phyloP scores from a whole-genome alignment of 1,140 invertebrate genomes.

The Ceratitis capitata region DNA sequence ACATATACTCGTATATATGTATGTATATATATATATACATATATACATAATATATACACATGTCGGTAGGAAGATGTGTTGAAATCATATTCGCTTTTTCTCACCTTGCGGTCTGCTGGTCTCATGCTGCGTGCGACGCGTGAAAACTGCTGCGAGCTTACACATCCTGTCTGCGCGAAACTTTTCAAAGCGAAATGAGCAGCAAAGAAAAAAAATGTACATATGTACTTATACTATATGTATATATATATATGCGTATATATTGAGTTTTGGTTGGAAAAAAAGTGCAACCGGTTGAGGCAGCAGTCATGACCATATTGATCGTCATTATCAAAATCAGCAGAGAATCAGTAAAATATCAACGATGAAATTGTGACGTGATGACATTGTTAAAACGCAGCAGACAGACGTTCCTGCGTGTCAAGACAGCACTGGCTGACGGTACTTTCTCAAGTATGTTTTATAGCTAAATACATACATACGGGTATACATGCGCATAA shows the following conservation, averaged over 20 bases:
- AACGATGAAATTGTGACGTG: constrained; percentile 28
- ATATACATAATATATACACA: not conserved
- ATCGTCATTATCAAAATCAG: not conserved
- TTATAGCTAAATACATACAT: not conserved
- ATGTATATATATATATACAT: not conserved
- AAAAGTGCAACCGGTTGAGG: not conserved
- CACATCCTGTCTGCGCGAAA: not conserved
- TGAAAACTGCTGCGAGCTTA: not conserved
- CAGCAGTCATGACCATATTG: not conserved
- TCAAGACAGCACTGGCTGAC: not conserved
- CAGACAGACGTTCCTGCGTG: not conserved
- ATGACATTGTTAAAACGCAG: constrained; percentile 12
- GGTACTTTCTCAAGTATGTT: not conserved
- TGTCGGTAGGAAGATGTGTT: too few species aligned
- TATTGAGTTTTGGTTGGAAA: not conserved
- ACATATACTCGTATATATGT: not conserved
- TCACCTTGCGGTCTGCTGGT: not conserved
- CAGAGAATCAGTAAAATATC: not conserved
- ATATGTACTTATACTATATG: too few species aligned
- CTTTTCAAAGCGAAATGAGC: not conserved
- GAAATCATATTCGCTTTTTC: not conserved
- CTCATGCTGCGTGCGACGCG: constrained; percentile 17
- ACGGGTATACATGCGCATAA: not conserved
- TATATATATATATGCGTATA: not conserved
- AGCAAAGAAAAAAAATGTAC: not conserved